A percentile compares a stretch with the other conserved stretches of the same genome.
Evolutionary conservation across 2,113 vertebrate species (phyloP).

Genomic region (Poeciliopsis turrubarensis): DNA sequence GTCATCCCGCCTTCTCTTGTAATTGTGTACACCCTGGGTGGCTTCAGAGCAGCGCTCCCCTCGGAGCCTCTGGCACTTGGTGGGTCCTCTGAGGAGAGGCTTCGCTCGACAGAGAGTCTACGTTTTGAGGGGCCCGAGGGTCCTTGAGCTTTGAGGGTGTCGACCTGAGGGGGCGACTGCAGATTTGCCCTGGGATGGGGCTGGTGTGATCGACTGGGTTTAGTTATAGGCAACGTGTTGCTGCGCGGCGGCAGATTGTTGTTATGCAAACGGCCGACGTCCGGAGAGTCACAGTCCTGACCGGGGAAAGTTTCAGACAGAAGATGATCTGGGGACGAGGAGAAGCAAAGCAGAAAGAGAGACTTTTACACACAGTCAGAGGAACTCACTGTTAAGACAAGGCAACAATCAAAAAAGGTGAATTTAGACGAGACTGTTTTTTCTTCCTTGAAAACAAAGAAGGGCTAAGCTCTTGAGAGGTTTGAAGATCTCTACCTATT

Average conservation of each 20-base stretch:
- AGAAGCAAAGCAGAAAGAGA: neutral
- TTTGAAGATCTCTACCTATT: neutral
- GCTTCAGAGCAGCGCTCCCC: constrained; percentile 74
- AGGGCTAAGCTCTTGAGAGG: neutral
- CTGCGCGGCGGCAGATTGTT: constrained; percentile 67
- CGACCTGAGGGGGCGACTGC: constrained; percentile 45
- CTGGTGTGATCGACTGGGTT: constrained; percentile 49
- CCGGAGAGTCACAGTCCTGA: constrained; percentile 88
- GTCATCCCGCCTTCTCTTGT: constrained; percentile 87
- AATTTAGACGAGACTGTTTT: neutral
- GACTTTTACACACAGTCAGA: too few relatives aligned
- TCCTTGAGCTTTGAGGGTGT: constrained; percentile 31
- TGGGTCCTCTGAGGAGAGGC: constrained; percentile 84
- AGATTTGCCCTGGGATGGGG: constrained; percentile 25
- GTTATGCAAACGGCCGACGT: constrained; percentile 73
- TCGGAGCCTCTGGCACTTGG: constrained; percentile 36
- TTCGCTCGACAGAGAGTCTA: constrained; percentile 84
- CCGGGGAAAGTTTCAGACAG: constrained; percentile 87
- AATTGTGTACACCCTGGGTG: constrained; percentile 91
- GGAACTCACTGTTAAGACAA: too few relatives aligned
- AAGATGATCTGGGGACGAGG: constrained; percentile 86
- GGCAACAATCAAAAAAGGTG: too few relatives aligned
- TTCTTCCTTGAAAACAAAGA: neutral
- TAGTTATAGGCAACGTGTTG: constrained; percentile 49
- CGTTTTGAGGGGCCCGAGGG: constrained; percentile 80